Percentiles rank a stretch among this genome's conserved stretches.
Conservation (phyloP, 2,797 vertebrate species). For the Simalia tracyae region DNA sequence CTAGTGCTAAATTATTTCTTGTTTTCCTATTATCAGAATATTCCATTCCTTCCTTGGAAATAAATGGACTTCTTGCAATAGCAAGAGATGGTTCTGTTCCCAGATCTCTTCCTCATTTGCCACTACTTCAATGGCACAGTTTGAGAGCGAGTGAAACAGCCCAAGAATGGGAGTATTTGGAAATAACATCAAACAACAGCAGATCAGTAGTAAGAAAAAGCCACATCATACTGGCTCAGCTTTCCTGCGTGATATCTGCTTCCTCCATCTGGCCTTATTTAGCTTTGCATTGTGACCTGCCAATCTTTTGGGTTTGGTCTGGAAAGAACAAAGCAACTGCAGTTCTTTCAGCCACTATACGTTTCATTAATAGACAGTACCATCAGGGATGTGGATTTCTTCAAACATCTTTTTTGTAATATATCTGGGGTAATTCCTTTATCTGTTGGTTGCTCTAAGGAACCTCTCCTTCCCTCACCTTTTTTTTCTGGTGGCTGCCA, state of each 20-base stretch:
- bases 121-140: not conserved
- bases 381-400: not conserved
- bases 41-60: constrained; percentile 25
- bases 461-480: too few species aligned
- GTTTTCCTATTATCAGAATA: not conserved
- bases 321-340: not conserved
- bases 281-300: not conserved
- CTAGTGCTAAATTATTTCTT: constrained; percentile 22
- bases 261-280: not conserved
- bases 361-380: not conserved
- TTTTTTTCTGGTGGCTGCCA: too few species aligned
- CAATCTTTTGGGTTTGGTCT: not conserved
- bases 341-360: not conserved
- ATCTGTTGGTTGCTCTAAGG: too few species aligned
- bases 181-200: not conserved
- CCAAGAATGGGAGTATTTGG: not conserved
- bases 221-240: not conserved
- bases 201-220: not conserved
- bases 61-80: not conserved
- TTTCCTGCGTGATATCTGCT: not conserved
- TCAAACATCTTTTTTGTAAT: too few species aligned
- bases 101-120: not conserved
- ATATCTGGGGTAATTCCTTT: too few species aligned
- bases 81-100: not conserved
- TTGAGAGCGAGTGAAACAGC: not conserved